Conservation (phyloP, 2,113 vertebrate genomes). For the Hystrix cristata region DNA sequence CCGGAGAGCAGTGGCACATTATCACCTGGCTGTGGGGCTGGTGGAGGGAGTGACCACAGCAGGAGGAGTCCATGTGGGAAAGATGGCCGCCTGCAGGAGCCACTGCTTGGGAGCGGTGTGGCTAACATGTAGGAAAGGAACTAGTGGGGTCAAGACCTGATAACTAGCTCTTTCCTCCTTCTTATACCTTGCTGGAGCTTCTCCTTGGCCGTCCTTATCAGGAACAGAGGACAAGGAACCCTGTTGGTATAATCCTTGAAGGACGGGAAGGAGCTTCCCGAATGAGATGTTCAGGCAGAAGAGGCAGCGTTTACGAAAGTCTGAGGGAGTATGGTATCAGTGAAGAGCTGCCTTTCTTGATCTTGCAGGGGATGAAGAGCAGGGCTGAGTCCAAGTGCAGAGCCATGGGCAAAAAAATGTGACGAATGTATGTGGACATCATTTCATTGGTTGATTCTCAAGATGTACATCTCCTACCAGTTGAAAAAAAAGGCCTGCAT, state of each 20-base stretch:
- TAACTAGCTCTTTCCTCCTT: neutral
- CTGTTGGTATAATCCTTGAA: neutral
- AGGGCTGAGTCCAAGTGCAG: neutral
- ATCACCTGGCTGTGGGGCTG: rapidly evolving
- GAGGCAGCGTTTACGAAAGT: neutral
- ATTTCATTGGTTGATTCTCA: neutral
- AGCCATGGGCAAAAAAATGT: neutral
- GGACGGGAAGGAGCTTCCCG: neutral
- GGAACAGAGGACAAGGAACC: neutral
- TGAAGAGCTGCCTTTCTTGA: too few species aligned
- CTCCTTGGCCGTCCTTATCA: neutral
- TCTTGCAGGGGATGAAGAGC: neutral
- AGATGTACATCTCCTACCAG: neutral
- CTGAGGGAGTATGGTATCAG: too few species aligned
- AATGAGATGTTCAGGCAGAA: neutral
- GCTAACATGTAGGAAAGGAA: neutral
- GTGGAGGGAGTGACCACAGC: neutral
- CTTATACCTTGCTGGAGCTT: neutral
- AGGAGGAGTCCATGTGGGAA: rapidly evolving
- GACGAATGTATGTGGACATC: neutral
- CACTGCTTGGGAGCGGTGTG: neutral
- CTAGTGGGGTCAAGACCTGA: neutral
- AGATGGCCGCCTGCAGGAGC: neutral
- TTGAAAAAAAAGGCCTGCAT: neutral
- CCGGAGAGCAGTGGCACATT: rapidly evolving